Evolutionary conservation across 2,113 vertebrate species (phyloP).

Genomic region (Hypanus sabinus): DNA sequence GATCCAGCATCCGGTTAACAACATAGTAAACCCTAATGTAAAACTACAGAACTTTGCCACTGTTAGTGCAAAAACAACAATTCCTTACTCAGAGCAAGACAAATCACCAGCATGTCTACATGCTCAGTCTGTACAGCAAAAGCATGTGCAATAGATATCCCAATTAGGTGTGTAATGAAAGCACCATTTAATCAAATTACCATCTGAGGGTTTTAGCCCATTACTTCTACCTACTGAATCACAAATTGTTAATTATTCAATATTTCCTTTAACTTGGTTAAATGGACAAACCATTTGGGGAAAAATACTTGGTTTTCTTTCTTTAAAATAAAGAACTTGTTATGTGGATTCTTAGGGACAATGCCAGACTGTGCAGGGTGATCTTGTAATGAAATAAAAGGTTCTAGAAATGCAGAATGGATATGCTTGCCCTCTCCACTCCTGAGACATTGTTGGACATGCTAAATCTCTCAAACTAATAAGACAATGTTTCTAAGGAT

Average conservation of each 20-base stretch:
- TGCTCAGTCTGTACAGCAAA: neutral
- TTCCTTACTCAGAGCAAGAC: neutral
- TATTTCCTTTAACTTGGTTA: neutral
- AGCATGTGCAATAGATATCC: neutral
- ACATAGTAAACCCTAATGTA: neutral
- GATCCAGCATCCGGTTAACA: neutral
- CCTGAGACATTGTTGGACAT: conserved; percentile 38
- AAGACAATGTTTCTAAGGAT: conserved; percentile 37
- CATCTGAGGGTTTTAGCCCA: neutral
- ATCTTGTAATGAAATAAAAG: neutral
- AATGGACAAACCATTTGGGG: neutral
- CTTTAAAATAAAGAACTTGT: conserved; percentile 5
- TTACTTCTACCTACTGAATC: neutral
- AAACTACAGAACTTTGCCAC: conserved; percentile 2
- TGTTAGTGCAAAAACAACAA: neutral
- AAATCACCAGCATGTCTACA: neutral
- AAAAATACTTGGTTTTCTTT: neutral
- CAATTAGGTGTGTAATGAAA: neutral
- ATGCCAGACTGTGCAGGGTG: neutral
- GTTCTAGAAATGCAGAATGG: neutral
- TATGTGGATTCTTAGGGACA: neutral
- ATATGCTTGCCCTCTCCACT: neutral
- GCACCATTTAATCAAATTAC: neutral
- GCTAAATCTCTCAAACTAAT: conserved; percentile 41
- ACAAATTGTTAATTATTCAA: neutral